These are phyloP conservation scores for Drosophila meridionalis DNA, from an alignment of 2,888 invertebrate species.

Conservation along the genomic window DNA sequence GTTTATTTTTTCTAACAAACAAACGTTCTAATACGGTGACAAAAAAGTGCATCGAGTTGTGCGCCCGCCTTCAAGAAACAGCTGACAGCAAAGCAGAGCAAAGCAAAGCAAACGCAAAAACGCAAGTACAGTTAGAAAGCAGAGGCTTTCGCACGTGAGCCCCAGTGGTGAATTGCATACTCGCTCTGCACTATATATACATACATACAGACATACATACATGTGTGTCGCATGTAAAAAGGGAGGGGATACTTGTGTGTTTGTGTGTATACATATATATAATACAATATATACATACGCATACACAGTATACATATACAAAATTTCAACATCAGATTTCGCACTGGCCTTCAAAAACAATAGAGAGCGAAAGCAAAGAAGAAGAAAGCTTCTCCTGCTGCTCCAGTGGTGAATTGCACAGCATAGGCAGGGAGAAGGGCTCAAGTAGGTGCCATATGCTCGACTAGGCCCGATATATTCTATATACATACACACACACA, in stretches of 20 bases:
- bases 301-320: too few species aligned
- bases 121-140: slow-evolving; percentile 2
- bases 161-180: neutral
- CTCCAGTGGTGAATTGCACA: neutral
- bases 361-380: neutral
- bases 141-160: neutral
- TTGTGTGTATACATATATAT: neutral
- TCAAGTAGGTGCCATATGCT: neutral
- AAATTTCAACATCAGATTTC: neutral
- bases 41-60: neutral
- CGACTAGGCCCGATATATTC: neutral
- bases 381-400: neutral
- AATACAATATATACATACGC: neutral
- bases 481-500: neutral
- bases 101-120: neutral
- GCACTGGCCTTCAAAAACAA: neutral
- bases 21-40: neutral
- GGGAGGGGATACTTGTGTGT: neutral
- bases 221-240: neutral
- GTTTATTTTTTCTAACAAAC: neutral
- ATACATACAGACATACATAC: neutral
- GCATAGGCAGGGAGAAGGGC: neutral
- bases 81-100: neutral
- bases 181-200: neutral
- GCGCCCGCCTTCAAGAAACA: slow-evolving; percentile 3